These are phyloP conservation scores for Sminthurides bifidus DNA, from an alignment of 1,140 invertebrate species.

Conservation along the genomic window DNA sequence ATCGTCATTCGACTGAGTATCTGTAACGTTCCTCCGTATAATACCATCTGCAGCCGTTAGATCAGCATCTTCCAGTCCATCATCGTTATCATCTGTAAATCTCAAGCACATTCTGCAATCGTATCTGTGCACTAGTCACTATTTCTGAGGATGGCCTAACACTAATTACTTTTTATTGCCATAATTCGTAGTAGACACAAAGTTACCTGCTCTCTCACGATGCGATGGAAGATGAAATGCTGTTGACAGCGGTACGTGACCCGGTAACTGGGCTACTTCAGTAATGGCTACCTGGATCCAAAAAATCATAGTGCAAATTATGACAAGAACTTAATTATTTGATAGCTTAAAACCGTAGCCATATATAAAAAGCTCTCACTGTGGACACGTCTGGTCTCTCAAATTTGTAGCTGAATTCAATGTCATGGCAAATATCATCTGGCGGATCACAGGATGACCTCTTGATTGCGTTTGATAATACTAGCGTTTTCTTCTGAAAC, in stretches of 20 bases:
- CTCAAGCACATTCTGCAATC: too few species aligned
- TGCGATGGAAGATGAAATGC: conserved; percentile 16
- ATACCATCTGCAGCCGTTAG: conserved; percentile 20
- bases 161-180: too few species aligned
- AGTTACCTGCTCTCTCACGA: conserved; percentile 8
- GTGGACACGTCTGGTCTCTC: not conserved
- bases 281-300: not conserved
- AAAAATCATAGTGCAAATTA: not conserved
- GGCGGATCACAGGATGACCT: too few species aligned
- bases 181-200: not conserved
- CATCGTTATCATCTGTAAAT: conserved; percentile 7
- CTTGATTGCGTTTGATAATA: too few species aligned
- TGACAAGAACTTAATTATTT: not conserved
- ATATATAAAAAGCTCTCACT: not conserved
- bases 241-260: conserved; percentile 2
- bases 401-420: not conserved
- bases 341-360: not conserved
- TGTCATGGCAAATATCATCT: too few species aligned
- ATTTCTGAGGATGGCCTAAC: too few species aligned
- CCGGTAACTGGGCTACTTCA: not conserved
- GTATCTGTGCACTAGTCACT: not conserved
- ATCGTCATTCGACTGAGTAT: not conserved
- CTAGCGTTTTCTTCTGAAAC: too few species aligned
- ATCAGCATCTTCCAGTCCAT: conserved; percentile 24
- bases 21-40: not conserved